Base-by-base conservation (phyloP, 2,797 vertebrate species). In the Tachyglossus aculeatus region DNA sequence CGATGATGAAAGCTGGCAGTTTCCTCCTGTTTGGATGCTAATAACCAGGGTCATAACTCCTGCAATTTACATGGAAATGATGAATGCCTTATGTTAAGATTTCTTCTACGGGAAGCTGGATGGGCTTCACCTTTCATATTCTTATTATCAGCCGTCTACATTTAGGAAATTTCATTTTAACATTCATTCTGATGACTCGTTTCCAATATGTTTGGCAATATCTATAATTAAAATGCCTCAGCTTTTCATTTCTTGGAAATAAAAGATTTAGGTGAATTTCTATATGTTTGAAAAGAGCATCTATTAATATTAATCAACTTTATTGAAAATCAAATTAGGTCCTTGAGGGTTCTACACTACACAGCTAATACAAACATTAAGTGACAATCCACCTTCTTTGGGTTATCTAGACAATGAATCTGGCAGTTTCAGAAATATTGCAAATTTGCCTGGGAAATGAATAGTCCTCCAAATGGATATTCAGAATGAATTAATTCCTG, bases 1-100 rank as follows among this genome's bases (percentile, higher is more conserved):
- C 18, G 64, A 16, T 74, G 71, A 79, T 61, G 56, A 61, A 88
- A 56, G 37, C 37, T 82, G 78, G 70, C 68, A 62, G 33, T 69
- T 88, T 65, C 67, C 37, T 71, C 58, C 64, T 15, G 4, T 64
- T 74, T 67, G 50, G 29, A 43, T 67, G 54, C 34, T 54, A 63
- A 71, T 67, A 33, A 24, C 70, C 3, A 4, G 45, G 71, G 63
- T 69, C 39, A 78, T 59, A 45, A 34, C 51, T 70, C 73, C 63
- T 27, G 15, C 39, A 63, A 22, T 72, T 74, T 27, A 1, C 27
- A 3, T 57, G 73, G 44, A 78, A 86, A 76, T 81, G 54, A 83
- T 82, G 65, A 68, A 9, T 8, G 29, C n/a, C 66, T 81, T 71
- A 40, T 58, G 11, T 52, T 81, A 78, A 76, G 37, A 57, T 38